Percentiles rank a stretch among this genome's conserved stretches.
Evolutionary conservation across 2,113 vertebrate species (phyloP).

Genomic region (Illadopsis cleaveri): DNA sequence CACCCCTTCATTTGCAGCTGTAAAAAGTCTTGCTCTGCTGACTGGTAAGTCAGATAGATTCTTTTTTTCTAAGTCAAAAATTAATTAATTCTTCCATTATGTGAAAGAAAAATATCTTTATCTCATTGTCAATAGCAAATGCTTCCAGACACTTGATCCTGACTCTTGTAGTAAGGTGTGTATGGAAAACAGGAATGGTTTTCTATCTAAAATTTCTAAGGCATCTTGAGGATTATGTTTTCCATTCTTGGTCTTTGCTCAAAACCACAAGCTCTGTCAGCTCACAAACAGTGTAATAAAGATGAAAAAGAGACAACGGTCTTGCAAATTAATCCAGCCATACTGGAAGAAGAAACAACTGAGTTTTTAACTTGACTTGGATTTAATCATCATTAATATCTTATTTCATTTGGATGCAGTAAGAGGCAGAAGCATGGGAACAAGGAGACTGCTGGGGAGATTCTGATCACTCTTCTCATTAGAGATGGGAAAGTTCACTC

Average conservation of each 20-base stretch:
- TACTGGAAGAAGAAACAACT: not conserved
- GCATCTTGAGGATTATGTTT: not conserved
- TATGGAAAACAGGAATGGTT: not conserved
- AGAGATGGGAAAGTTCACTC: not conserved
- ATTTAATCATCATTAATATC: not conserved
- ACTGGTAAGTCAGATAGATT: not conserved
- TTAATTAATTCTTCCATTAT: not conserved
- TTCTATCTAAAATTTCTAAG: not conserved
- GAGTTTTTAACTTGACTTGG: not conserved
- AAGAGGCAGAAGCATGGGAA: not conserved
- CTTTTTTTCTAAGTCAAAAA: not conserved
- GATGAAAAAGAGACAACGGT: not conserved
- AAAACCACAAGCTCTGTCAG: not conserved
- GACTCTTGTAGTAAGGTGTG: not conserved
- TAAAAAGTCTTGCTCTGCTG: not conserved
- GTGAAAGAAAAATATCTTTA: not conserved
- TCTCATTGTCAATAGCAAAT: not conserved
- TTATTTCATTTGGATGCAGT: not conserved
- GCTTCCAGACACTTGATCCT: not conserved
- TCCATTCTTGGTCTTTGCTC: not conserved
- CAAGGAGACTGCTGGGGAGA: not conserved
- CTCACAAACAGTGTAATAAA: not conserved
- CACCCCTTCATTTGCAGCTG: not conserved
- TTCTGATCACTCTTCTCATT: not conserved
- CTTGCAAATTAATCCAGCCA: not conserved